Evolutionary conservation across 2,113 vertebrate genomes (phyloP).

Genomic region (Glaucidium brasilianum): DNA sequence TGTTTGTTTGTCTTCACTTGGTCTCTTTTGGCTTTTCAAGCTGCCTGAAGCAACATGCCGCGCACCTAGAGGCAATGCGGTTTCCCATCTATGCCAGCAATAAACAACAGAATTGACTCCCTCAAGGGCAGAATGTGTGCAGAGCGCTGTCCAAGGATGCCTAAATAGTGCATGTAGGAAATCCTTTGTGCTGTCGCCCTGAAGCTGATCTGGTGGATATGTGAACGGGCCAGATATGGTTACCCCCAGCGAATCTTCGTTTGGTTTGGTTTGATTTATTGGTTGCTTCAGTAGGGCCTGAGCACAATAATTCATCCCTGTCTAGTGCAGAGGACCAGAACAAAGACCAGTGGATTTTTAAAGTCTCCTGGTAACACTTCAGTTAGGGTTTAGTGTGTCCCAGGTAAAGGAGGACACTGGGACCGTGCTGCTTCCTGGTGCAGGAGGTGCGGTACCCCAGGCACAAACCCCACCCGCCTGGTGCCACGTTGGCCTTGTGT

Average conservation of each 20-base stretch:
- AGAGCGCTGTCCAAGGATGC: not conserved
- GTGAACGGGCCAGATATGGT: not conserved
- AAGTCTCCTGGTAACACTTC: not conserved
- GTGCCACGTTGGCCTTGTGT: accelerated
- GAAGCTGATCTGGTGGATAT: not conserved
- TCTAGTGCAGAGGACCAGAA: not conserved
- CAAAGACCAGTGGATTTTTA: not conserved
- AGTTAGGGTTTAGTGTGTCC: not conserved
- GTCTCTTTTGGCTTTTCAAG: not conserved
- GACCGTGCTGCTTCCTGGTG: accelerated
- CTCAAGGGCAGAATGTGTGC: not conserved
- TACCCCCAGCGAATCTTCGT: not conserved
- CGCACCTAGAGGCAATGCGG: not conserved
- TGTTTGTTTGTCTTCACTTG: not conserved
- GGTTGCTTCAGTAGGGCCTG: not conserved
- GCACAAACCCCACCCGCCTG: not conserved
- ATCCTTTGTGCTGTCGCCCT: not conserved
- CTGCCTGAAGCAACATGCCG: not conserved
- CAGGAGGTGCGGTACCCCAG: not conserved
- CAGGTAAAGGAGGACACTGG: not conserved
- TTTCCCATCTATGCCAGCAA: not conserved
- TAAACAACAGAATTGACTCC: not conserved
- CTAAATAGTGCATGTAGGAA: not conserved
- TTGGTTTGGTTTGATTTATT: not conserved
- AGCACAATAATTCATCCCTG: not conserved